Evolutionary conservation across 1,140 invertebrate species (phyloP), one percentile per base, ranked within the genome.

Genomic region (Ctenoplectra terminalis): DNA sequence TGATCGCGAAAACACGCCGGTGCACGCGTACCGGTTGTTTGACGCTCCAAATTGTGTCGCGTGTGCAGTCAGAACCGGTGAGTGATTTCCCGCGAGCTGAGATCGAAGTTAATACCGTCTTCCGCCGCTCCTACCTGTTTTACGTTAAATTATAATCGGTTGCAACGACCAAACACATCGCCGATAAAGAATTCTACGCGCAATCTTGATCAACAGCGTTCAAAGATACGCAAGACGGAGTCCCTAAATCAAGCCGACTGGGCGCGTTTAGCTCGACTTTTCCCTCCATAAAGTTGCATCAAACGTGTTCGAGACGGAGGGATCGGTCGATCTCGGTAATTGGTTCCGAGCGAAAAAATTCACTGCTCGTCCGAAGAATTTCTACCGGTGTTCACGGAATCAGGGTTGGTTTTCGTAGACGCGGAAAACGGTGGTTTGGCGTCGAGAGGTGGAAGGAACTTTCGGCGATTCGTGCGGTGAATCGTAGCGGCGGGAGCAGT

Each of bases 21-120:
- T n/a, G 54, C 56, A 61, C 56, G 37, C 70, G 71, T 61, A 61
- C 40, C 56, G 40, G 15, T 34, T 48, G 71, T 56, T 72, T 31
- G 17, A 72, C 34, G 52, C 37, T 40, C 34, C 0, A 34, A 37
- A 64, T 64, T 31, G 66, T 34, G 66, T 69, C 66, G 66, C 66
- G 66, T 69, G 66, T 11, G 23, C 63, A 23, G 2, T n/a, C 63
- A 8, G 34, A 37, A 37, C 6, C n/a, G 34, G 63, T 26, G 7
- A 43, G 34, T 64, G 63, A 13, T 17, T 40, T 15, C n/a, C 34
- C 61, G 23, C 31, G 23, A 20, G 11, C 61, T 20, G 5, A 3
- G 37, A 64, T 64, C 63, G 37, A 37, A 64, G 34, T n/a, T 26
- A 40, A 40, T 26, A 31, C 29, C 7, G 11, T 43, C 1, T 13